A percentile compares a stretch with the other conserved stretches of the same genome.
These are phyloP conservation scores for Unio pictorum DNA, from an alignment of 2,888 invertebrate genomes.

Conservation along the genomic window DNA sequence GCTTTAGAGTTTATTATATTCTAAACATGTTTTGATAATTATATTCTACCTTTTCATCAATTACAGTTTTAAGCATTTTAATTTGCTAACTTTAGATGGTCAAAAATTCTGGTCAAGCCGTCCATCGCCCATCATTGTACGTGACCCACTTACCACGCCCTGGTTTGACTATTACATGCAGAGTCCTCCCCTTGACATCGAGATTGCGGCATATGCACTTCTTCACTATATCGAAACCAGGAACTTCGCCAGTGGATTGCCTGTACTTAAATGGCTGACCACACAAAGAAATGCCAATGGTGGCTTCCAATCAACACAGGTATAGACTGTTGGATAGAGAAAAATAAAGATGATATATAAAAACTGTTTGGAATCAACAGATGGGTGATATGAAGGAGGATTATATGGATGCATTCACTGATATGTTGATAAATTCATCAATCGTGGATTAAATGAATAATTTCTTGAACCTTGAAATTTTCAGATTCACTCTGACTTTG, in stretches of 20 bases:
- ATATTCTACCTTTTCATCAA: too few relatives aligned
- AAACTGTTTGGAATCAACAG: too few relatives aligned
- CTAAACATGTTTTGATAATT: too few relatives aligned
- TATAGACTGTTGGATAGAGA: slow-evolving; percentile 10
- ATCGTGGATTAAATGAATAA: too few relatives aligned
- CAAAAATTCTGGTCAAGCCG: slow-evolving; percentile 1
- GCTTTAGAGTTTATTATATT: too few relatives aligned
- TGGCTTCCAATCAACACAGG: slow-evolving; percentile 66
- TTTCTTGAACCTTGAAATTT: too few relatives aligned
- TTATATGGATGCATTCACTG: too few relatives aligned
- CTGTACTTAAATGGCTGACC: slow-evolving; percentile 61
- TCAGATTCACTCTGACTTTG: too few relatives aligned
- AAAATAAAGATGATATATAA: too few relatives aligned
- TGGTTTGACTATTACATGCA: slow-evolving; percentile 17
- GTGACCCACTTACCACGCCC: background rate
- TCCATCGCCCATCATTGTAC: background rate
- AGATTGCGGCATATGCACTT: slow-evolving; percentile 63
- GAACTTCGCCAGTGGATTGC: slow-evolving; percentile 37
- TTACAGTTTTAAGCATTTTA: too few relatives aligned
- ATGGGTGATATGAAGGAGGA: too few relatives aligned
- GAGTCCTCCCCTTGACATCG: slow-evolving; percentile 43
- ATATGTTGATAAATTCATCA: too few relatives aligned
- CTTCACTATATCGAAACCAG: slow-evolving; percentile 44
- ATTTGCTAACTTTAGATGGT: background rate
- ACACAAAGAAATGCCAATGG: slow-evolving; percentile 58